These are phyloP conservation scores for Anguilla pacifica DNA, from an alignment of 2,797 vertebrate species.

Conservation along the genomic window DNA sequence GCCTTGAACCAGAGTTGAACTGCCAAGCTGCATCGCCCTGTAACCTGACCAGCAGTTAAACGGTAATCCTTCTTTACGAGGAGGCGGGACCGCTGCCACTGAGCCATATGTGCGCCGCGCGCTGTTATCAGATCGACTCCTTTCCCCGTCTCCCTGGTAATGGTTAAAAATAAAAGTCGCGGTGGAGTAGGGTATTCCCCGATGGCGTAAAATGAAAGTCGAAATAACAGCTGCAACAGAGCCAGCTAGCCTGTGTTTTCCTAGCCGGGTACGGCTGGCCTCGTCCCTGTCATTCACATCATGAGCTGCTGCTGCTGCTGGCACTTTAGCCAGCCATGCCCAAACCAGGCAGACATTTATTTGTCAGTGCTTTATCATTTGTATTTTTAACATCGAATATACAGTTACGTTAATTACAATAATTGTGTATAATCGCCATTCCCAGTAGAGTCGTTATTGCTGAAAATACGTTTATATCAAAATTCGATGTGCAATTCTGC, in stretches of 20 bases:
- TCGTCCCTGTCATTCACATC: slow-evolving; percentile 21
- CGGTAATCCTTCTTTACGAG: background rate
- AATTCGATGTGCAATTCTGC: background rate
- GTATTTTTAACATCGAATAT: background rate
- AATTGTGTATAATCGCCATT: slow-evolving; percentile 4
- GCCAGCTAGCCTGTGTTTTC: slow-evolving; percentile 26
- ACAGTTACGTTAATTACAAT: background rate
- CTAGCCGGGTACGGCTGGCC: slow-evolving; percentile 22
- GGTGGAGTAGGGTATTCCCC: slow-evolving; percentile 29
- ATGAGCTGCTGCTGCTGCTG: slow-evolving; percentile 20
- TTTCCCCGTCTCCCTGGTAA: slow-evolving; percentile 27
- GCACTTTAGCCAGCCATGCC: slow-evolving; percentile 10
- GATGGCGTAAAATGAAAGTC: slow-evolving; percentile 32
- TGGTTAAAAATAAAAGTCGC: slow-evolving; percentile 37
- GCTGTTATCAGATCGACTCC: slow-evolving; percentile 15
- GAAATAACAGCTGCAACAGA: slow-evolving; percentile 35
- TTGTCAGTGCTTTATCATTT: slow-evolving; percentile 12
- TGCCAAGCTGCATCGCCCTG: background rate
- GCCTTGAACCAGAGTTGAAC: slow-evolving; percentile 8
- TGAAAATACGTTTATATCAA: background rate
- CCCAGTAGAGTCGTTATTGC: background rate
- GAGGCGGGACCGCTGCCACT: background rate
- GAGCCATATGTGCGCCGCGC: background rate
- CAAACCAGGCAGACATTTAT: slow-evolving; percentile 11
- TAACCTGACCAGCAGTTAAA: background rate